Percentiles rank a stretch among this genome's conserved stretches.
Conservation (phyloP, 2,888 invertebrate genomes). For the Corbicula japonica region DNA sequence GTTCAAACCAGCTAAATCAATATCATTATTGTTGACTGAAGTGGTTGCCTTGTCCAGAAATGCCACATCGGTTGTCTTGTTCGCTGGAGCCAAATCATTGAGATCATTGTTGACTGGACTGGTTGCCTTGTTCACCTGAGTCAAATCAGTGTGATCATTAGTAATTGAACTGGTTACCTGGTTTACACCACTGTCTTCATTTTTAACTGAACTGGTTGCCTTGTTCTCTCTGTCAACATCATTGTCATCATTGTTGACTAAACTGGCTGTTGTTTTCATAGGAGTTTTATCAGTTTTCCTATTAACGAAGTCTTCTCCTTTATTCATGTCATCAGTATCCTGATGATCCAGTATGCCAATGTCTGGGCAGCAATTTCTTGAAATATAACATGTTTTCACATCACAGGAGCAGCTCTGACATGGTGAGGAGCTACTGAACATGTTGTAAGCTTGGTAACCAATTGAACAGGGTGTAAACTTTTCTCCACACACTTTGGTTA, state of each 20-base stretch:
- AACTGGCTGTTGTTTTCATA: not conserved
- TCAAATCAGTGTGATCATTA: too few relatives aligned
- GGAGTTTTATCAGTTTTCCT: not conserved
- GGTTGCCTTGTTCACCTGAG: too few relatives aligned
- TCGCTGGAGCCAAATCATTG: too few relatives aligned
- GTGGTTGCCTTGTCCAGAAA: not conserved
- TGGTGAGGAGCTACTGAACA: too few relatives aligned
- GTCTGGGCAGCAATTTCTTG: too few relatives aligned
- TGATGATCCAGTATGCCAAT: too few relatives aligned
- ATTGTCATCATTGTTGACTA: not conserved
- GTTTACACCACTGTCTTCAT: not conserved
- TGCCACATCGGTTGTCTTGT: not conserved
- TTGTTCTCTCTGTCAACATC: not conserved
- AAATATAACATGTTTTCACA: too few relatives aligned
- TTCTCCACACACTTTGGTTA: too few relatives aligned
- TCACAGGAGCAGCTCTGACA: too few relatives aligned
- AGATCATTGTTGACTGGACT: too few relatives aligned
- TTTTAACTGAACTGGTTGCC: not conserved
- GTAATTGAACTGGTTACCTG: not conserved
- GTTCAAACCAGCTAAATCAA: not conserved
- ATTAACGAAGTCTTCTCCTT: not conserved
- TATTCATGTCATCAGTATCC: not conserved
- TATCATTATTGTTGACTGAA: not conserved
- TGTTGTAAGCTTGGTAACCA: too few relatives aligned
- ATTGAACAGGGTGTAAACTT: too few relatives aligned